These are phyloP conservation scores for Polyommatus iphigenia DNA, from an alignment of 2,888 invertebrate species.

Conservation along the genomic window DNA sequence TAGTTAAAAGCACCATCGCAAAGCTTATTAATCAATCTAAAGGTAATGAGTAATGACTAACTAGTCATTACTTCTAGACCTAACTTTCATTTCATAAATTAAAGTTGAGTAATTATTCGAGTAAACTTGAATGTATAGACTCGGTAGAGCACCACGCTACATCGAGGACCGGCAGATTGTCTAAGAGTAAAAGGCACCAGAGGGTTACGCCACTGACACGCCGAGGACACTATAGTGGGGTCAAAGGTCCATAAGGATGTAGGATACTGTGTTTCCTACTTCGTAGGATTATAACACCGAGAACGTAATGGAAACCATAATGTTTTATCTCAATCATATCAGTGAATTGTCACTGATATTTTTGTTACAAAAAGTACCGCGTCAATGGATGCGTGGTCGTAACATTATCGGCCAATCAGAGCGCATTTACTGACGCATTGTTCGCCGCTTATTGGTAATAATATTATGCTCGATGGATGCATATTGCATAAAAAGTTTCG, in stretches of 20 bases:
- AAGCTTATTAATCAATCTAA: neutral
- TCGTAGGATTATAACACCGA: neutral
- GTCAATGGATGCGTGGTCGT: no score
- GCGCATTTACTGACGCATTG: neutral
- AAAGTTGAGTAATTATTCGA: no score
- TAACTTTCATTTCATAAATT: no score
- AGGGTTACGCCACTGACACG: constrained; percentile 21
- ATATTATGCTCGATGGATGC: neutral
- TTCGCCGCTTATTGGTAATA: neutral
- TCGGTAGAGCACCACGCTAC: neutral
- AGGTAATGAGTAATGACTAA: no score
- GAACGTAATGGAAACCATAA: neutral
- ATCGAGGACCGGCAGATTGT: constrained; percentile 10
- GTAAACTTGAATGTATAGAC: no score
- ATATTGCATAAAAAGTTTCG: neutral
- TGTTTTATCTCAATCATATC: neutral
- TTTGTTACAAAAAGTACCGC: no score
- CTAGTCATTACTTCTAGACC: no score
- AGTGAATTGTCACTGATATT: no score
- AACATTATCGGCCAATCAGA: no score
- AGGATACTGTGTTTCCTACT: neutral
- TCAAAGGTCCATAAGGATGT: neutral
- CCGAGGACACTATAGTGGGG: neutral
- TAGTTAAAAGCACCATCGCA: neutral
- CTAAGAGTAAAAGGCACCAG: constrained; percentile 30